Conservation (phyloP, 2,888 invertebrate species). For the Sinopyrophorus schimmeli region DNA sequence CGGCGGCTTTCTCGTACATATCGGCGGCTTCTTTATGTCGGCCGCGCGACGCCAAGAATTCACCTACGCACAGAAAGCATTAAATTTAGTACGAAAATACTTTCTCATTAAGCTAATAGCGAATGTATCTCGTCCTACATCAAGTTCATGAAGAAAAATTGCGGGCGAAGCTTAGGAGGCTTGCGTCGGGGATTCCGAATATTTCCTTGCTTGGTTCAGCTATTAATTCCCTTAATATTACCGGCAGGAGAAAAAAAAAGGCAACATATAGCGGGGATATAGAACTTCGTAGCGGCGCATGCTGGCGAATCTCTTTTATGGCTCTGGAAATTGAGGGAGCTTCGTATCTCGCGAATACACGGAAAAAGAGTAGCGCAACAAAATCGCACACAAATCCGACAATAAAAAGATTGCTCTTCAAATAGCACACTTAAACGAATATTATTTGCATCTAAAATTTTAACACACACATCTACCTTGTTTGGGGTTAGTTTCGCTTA, state of each 20-base stretch:
- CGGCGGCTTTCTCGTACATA: constrained; percentile 77
- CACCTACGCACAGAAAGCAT: constrained; percentile 63
- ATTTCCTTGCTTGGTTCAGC: constrained; percentile 31
- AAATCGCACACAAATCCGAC: constrained; percentile 43
- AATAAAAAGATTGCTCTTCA: constrained; percentile 46
- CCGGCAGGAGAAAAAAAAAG: constrained; percentile 34
- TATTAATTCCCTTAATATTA: constrained; percentile 39
- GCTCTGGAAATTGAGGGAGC: constrained; percentile 42
- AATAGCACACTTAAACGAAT: constrained; percentile 46
- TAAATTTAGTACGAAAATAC: constrained; percentile 28
- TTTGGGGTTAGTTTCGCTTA: too few species aligned
- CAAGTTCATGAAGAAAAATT: constrained; percentile 34
- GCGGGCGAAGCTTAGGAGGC: constrained; percentile 25
- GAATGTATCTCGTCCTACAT: constrained; percentile 29
- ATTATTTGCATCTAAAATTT: constrained; percentile 48
- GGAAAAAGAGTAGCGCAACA: constrained; percentile 37
- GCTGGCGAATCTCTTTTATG: constrained; percentile 44
- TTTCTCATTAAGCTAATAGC: constrained; percentile 40
- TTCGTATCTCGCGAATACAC: constrained; percentile 37
- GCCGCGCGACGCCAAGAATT: constrained; percentile 81
- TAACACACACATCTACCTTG: constrained; percentile 41
- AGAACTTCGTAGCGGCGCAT: constrained; percentile 31
- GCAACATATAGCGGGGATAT: constrained; percentile 38
- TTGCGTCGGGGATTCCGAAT: constrained; percentile 19
- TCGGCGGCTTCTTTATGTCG: constrained; percentile 81